Base-by-base conservation (phyloP, 2,797 vertebrate species). In the Adrianichthys oophorus region DNA sequence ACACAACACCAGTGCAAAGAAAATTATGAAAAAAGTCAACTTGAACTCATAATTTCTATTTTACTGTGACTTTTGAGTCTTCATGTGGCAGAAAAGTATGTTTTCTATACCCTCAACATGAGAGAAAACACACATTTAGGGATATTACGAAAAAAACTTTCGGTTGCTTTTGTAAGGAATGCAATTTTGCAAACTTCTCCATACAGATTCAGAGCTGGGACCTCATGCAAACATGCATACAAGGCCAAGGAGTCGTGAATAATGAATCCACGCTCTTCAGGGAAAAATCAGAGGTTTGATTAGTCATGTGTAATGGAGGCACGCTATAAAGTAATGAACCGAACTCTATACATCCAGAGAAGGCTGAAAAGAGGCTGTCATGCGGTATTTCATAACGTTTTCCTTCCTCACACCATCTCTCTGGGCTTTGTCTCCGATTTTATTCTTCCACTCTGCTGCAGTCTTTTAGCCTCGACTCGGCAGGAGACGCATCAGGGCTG, bases 301-400 rank as follows among this genome's bases (percentile, higher is more conserved):
- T 75, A 78, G 62, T 70, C 59, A 43, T 21, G 48, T 4, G 32
- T 44, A 68, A 59, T 14, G 45, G 32, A 47, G 46, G 41, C 45
- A 47, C 52, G 46, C 15, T 40, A 52, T 57, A 4, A 54, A 65
- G 62, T 56, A 67, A 79, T 61, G 52, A 70, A 55, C 3, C 57
- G 2, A 32, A 13, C 12, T 47, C 56, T 13, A 43, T 65, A 41
- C 65, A 52, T 52, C 13, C 41, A 44, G 48, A 62, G 60, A 47
- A 59, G 49, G 41, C 1, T 18, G 15, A 49, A 26, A 41, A 14
- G 54, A 52, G 53, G 21, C 14, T 23, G 10, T 59, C 26, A 14
- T 58, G 40, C 46, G 58, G 32, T 59, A 7, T 58, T 56, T 37
- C 44, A 41, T 54, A 24, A 26, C 5, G 10, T 44, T 48, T 52